These are phyloP conservation scores for Pterocles orientalis DNA, from an alignment of 2,113 vertebrate species.

Conservation along the genomic window DNA sequence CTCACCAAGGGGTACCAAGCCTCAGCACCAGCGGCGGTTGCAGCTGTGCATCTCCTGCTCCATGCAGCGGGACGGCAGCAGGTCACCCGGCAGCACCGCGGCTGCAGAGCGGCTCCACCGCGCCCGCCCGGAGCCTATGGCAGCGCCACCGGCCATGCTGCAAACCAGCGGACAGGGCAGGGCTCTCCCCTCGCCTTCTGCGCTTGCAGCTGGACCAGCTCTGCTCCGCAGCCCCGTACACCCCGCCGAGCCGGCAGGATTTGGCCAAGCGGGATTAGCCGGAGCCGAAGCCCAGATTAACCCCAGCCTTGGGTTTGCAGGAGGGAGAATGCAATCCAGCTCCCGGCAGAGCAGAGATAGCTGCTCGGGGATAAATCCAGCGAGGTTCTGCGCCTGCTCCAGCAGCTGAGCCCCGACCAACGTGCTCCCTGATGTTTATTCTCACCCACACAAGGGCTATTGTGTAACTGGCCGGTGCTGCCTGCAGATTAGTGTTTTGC, in stretches of 20 bases:
- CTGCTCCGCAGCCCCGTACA: background rate
- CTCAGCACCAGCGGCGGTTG: no score
- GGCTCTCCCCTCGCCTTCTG: background rate
- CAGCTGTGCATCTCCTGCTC: no score
- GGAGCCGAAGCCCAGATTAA: background rate
- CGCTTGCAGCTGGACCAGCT: background rate
- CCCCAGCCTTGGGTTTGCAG: background rate
- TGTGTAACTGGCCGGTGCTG: background rate
- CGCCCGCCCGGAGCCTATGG: accelerated
- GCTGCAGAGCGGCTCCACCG: background rate
- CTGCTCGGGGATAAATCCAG: background rate
- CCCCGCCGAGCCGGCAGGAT: background rate
- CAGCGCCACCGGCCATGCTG: accelerated
- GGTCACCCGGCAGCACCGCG: background rate
- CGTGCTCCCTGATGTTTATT: background rate
- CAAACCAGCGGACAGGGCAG: background rate
- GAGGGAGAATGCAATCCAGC: background rate
- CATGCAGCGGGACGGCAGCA: background rate
- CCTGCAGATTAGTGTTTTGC: background rate
- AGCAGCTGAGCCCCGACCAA: background rate
- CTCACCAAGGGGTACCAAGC: no score
- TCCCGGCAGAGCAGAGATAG: background rate
- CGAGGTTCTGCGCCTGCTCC: background rate
- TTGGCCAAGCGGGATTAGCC: background rate
- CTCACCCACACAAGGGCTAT: background rate